Evolutionary conservation across 2,888 invertebrate genomes (phyloP), one percentile per base, ranked within the genome.

Genomic region (Eumerus sabulonum): DNA sequence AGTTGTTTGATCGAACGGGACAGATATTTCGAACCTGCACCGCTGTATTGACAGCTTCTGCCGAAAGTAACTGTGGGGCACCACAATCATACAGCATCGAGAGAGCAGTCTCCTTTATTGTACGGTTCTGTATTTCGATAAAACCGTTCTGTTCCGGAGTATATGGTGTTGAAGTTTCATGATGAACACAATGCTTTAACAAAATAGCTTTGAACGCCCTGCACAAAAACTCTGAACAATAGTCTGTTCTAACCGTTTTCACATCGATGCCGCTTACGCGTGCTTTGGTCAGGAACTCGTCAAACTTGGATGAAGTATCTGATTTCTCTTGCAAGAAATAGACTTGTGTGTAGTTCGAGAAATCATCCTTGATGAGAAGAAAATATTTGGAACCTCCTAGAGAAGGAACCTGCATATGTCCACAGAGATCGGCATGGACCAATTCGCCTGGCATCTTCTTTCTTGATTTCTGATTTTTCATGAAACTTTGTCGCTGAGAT

Each of bases 381-480:
- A 83, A 82, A 79, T 82, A 83, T 14, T 59, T 76, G 3, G 83
- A 72, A 12, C 82, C 81, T 17, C 81, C 83, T 60, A n/a, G 42
- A 38, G 83, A 82, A 14, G 47, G 40, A 14, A 64, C 73, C 38
- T 83, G 82, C 72, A 83, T 82, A 1, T 82, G 79, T 7, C 82
- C 83, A 64, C 82, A 82, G 17, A 84, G 11, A 57, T 85, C 83
- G 19, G 82, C 68, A 45, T 84, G 83, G 9, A 84, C 27, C 7
- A 27, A 4, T 19, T 82, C 76, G 18, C 79, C 82, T 54, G 40
- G 1, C 7, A 45, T 38, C 7, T 51, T 82, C 27, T 82, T 71
- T 48, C 73, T 63, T n/a, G 67, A 76, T 18, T 18, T 50, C 7
- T 27, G 3, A 47, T 70, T 71, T 45, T 68, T 35, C 4, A 14